Evolutionary conservation across 2,888 invertebrate genomes (phyloP), one percentile per base, ranked within the genome.

Genomic region (Chalcis sispes): DNA sequence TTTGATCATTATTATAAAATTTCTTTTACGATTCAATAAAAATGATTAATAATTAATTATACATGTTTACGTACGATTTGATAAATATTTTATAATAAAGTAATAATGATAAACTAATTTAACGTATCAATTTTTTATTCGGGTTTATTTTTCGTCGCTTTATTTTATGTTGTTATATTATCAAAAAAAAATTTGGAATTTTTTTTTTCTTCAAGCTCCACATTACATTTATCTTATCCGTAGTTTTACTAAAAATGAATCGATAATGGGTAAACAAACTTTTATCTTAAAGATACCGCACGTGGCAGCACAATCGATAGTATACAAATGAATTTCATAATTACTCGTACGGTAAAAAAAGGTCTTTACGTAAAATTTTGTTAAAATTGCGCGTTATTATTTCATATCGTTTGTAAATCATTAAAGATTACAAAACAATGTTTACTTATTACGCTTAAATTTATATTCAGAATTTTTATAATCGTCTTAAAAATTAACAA

Each of bases 201-300:
- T 70, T 59, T 70, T 29, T 27, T 23, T 13, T n/a, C n/a, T n/a
- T n/a, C n/a, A n/a, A n/a, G n/a, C n/a, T n/a, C n/a, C n/a, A n/a
- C n/a, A n/a, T n/a, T n/a, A n/a, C n/a, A n/a, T 42, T 72, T 66
- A 72, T 72, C 72, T 72, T 72, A 72, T 66, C 72, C 50, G 20
- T 50, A 36, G 58, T 64, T 46, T 64, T 15, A 72, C 72, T 66
- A 59, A 23, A 50, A 72, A 66, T 66, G 50, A 72, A 72, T 72
- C 65, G 59, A 66, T 72, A 66, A 58, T 72, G 59, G 40, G 58
- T 59, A 66, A 65, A 72, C 50, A 66, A 36, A 65, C n/a, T 8
- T 59, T 72, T 72, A 72, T 72, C 72, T 65, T 13, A 4, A 2
- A 27, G 65, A 72, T 72, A 72, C n/a, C 64, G 50, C 56, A 48